Evolutionary conservation across 2,888 invertebrate species (phyloP), one percentile per base, ranked within the genome.

Genomic region (Lasius fuliginosus): DNA sequence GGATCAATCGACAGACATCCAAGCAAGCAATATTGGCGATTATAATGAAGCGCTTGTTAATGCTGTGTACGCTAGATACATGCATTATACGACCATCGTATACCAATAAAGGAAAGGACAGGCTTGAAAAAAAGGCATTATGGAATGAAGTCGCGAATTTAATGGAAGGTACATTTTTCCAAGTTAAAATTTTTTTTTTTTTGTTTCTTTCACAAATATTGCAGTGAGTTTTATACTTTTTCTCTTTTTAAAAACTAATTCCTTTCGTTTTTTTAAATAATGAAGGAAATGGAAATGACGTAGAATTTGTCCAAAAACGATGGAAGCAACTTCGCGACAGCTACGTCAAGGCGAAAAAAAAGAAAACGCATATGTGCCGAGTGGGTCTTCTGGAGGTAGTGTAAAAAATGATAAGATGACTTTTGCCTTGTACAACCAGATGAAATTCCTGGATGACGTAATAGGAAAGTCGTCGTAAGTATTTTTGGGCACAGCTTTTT

Each of bases 361-460:
- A 60, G 27, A 30, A 30, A 60, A 15, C 5, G 60, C 27, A 30
- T 60, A 60, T 30, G 12, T 60, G 12, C 60, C 60, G 27, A 60
- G 60, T 60, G 60, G 60, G 1, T 60, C 58, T 60, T 15, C 27
- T 56, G 56, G 23, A 53, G n/a, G 9, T n/a, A 15, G 27, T 60
- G 30, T 30, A 60, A 12, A 30, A 60, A 12, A 30, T 15, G 23
- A 53, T n/a, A 30, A 60, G 60, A 60, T 60, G 12, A 5, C 15
- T 30, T 60, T 60, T 60, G 60, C 30, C 12, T 30, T 30, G 1
- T 30, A 30, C 15, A 60, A 60, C 15, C 27, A 60, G 12, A 60
- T 60, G 60, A 60, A 60, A 30, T 60, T 60, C 30, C 60, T 60
- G 12, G 60, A 60, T 60, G 60, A 60, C 60, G 1, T 60, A 60